A percentile compares a stretch with the other conserved stretches of the same genome.
These are phyloP conservation scores for Hoplostethus atlanticus DNA, from an alignment of 2,797 vertebrate species.

Conservation along the genomic window DNA sequence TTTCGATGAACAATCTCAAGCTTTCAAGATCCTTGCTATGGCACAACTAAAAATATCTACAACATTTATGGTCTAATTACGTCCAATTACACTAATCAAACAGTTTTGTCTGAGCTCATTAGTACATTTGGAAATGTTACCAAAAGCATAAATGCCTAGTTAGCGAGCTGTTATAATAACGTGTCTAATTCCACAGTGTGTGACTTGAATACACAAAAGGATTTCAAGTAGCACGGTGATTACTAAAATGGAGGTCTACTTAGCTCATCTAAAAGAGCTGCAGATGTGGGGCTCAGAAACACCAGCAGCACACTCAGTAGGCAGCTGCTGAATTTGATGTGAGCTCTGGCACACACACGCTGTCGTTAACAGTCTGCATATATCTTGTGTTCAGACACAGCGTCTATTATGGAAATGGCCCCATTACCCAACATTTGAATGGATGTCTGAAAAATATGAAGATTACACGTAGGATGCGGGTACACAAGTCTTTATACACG, in stretches of 20 bases:
- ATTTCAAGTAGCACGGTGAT: background rate
- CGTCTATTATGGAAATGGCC: constrained; percentile 18
- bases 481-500: constrained; percentile 2
- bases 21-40: background rate
- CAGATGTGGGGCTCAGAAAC: background rate
- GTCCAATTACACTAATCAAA: constrained; percentile 1
- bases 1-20: background rate
- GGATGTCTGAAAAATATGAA: background rate
- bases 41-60: background rate
- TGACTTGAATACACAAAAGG: background rate
- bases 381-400: background rate
- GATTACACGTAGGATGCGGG: background rate
- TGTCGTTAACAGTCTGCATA: background rate
- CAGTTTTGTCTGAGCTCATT: background rate
- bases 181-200: background rate
- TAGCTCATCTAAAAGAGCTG: background rate
- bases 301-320: background rate
- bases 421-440: background rate
- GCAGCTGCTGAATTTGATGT: background rate
- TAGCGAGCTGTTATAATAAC: background rate
- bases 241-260: background rate
- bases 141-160: background rate
- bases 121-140: background rate
- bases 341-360: background rate
- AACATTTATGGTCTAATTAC: background rate